These are phyloP conservation scores for Melanotaenia trifasciata DNA, from an alignment of 2,797 vertebrate species.

Conservation along the genomic window DNA sequence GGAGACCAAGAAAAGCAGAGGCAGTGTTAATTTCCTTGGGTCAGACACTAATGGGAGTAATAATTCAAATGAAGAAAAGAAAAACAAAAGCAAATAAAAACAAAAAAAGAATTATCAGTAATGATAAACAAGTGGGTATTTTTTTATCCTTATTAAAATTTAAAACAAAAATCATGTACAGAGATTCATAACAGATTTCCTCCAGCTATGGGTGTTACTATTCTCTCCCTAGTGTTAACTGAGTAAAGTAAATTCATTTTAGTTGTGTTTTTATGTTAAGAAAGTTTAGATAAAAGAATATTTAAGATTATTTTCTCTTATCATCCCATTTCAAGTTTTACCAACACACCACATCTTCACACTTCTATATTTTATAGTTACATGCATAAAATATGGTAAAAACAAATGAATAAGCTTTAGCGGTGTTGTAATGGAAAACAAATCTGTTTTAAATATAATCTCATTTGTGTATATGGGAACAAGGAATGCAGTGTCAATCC, in stretches of 20 bases:
- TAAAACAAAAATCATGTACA: not conserved
- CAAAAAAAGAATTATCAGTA: not conserved
- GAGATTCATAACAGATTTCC: not conserved
- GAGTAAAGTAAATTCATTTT: slow-evolving; percentile 1
- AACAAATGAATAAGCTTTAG: not conserved
- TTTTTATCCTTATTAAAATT: not conserved
- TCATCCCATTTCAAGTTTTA: not conserved
- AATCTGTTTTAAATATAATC: slow-evolving; percentile 47
- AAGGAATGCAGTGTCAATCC: slow-evolving; percentile 58
- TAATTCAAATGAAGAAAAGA: not conserved
- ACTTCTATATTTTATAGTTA: not conserved
- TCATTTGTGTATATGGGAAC: slow-evolving; percentile 23
- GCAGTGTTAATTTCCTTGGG: slow-evolving; percentile 30
- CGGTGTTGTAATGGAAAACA: slow-evolving; percentile 22
- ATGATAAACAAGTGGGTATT: not conserved
- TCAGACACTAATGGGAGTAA: slow-evolving; percentile 21
- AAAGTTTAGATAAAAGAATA: slow-evolving; percentile 1
- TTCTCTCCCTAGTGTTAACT: not conserved
- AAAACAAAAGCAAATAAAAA: not conserved
- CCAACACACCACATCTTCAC: not conserved
- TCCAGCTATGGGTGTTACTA: not conserved
- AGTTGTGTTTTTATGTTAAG: not conserved
- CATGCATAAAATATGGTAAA: not conserved
- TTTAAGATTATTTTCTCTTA: not conserved
- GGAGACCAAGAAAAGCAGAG: slow-evolving; percentile 14